phyloP scores from a whole-genome alignment of 2,797 vertebrate species.

The Sphaeramia orbicularis region DNA sequence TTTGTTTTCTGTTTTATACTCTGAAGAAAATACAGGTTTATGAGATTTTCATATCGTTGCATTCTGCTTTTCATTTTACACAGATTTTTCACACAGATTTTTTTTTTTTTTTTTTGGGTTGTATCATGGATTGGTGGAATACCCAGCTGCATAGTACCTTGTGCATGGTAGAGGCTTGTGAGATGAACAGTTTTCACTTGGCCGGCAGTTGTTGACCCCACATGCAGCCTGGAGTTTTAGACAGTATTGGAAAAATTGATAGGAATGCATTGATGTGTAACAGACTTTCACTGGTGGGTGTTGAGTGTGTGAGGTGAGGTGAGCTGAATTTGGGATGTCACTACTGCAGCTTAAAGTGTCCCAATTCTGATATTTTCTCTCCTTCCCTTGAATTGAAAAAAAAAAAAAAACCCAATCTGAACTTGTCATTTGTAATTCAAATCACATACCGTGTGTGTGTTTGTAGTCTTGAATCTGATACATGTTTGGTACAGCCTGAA shows the following conservation, averaged over 20 bases:
- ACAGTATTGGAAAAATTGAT: constrained; percentile 9
- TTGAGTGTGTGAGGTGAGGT: constrained; percentile 8
- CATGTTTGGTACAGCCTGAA: constrained; percentile 20
- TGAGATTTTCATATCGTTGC: too few species aligned
- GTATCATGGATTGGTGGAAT: not conserved
- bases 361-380: constrained; percentile 19
- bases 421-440: constrained; percentile 47
- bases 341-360: constrained; percentile 36
- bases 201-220: not conserved
- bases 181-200: constrained; percentile 6
- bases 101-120: too few species aligned
- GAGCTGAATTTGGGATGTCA: constrained; percentile 28
- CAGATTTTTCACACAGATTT: too few species aligned
- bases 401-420: constrained; percentile 9
- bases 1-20: too few species aligned
- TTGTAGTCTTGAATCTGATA: constrained; percentile 7
- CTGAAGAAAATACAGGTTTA: too few species aligned
- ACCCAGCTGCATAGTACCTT: not conserved
- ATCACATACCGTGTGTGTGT: constrained; percentile 20
- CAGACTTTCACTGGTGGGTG: not conserved
- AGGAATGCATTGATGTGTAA: not conserved
- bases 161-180: not conserved
- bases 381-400: constrained; percentile 13
- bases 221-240: not conserved
- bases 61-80: too few species aligned